Conservation (phyloP, 2,888 invertebrate species). For the Formica aserva region DNA sequence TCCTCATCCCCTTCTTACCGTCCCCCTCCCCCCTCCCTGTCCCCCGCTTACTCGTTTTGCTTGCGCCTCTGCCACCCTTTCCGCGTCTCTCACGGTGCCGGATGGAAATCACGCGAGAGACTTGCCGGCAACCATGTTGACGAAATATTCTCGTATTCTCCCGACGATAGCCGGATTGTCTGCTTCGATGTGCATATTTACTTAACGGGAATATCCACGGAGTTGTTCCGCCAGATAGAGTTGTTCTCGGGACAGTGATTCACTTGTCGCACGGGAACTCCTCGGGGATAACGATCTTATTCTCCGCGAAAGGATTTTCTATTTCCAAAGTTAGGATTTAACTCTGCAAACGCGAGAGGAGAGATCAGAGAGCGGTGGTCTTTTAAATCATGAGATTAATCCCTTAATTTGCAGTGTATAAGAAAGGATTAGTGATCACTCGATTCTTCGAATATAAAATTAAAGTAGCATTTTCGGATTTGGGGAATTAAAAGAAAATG, state of each 20-base stretch:
- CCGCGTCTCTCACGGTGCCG: constrained; percentile 54
- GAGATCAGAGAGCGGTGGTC: not conserved
- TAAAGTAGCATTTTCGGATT: not conserved
- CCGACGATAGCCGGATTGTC: constrained; percentile 51
- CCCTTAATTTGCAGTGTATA: not conserved
- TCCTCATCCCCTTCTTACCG: constrained; percentile 56
- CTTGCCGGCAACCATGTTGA: constrained; percentile 70
- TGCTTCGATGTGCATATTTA: constrained; percentile 52
- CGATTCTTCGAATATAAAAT: not conserved
- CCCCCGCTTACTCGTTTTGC: constrained; percentile 29
- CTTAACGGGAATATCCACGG: constrained; percentile 51
- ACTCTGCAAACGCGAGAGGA: not conserved
- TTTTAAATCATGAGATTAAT: constrained; percentile 15
- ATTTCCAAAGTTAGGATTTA: constrained; percentile 30
- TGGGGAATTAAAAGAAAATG: constrained; percentile 14
- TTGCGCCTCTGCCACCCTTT: constrained; percentile 25
- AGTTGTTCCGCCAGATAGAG: constrained; percentile 27
- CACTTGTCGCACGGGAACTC: constrained; percentile 42
- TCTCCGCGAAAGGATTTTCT: constrained; percentile 22
- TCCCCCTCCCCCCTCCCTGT: not conserved
- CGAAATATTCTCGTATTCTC: constrained; percentile 64
- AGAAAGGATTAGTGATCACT: not conserved
- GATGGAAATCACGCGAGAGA: constrained; percentile 72
- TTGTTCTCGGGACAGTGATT: constrained; percentile 50
- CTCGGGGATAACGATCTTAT: constrained; percentile 42